Percentiles rank a stretch among this genome's conserved stretches.
Conservation (phyloP, 2,888 invertebrate species). For the Caenorhabditis japonica region DNA sequence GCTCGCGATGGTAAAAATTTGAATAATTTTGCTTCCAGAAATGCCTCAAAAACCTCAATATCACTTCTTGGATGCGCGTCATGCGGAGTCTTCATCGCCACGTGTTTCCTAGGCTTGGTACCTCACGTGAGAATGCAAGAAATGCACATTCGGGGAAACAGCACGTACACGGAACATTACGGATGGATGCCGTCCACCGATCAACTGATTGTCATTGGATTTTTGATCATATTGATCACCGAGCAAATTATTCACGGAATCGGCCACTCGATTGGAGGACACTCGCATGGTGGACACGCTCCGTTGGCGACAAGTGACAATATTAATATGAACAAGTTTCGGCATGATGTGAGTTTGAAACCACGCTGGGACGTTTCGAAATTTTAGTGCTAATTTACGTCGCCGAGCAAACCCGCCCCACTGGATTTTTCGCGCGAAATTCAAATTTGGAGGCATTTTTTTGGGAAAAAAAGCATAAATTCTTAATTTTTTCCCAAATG, state of each 20-base stretch:
- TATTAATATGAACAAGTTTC: conserved; percentile 42
- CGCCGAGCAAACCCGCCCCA: too few species aligned
- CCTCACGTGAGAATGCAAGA: conserved; percentile 79
- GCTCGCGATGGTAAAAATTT: too few species aligned
- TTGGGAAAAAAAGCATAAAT: too few species aligned
- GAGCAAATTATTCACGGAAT: conserved; percentile 67
- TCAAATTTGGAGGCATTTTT: too few species aligned
- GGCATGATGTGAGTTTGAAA: conserved; percentile 25
- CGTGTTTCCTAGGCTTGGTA: conserved; percentile 81
- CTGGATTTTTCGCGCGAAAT: too few species aligned
- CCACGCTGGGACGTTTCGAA: too few species aligned
- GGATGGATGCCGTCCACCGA: conserved; percentile 61
- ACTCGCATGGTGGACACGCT: conserved; percentile 24
- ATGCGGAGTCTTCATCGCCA: conserved; percentile 81
- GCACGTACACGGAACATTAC: conserved; percentile 14
- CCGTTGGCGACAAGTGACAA: conserved; percentile 25
- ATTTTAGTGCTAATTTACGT: too few species aligned
- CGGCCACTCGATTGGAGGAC: conserved; percentile 40
- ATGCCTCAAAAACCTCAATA: conserved; percentile 36
- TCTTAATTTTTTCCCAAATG: too few species aligned
- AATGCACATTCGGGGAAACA: conserved; percentile 48
- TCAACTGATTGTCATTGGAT: conserved; percentile 70
- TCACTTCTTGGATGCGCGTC: conserved; percentile 79
- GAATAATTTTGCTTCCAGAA: conserved; percentile 31
- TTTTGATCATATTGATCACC: conserved; percentile 70